Evolutionary conservation across 1,140 invertebrate species (phyloP).

Genomic region (Fopius arisanus): DNA sequence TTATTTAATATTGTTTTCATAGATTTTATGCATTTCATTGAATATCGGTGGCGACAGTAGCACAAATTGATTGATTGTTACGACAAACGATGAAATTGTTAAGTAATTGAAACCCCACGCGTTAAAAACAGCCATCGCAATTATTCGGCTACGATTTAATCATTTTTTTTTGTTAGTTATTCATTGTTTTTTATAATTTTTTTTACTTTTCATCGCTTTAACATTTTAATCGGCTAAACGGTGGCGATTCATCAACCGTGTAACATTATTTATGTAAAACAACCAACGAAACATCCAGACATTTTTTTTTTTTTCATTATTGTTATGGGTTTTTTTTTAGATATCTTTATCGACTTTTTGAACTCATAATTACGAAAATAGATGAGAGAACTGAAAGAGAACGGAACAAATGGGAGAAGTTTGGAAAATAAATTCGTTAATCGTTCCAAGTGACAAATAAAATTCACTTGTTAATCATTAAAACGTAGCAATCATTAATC

Average conservation of each 20-base stretch:
- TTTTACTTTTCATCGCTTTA: conserved; percentile 25
- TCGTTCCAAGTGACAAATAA: neutral
- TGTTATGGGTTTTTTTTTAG: neutral
- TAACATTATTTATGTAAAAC: conserved; percentile 58
- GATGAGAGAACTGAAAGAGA: neutral
- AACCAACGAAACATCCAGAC: conserved; percentile 61
- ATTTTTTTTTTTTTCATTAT: neutral
- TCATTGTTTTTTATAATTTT: conserved; percentile 27
- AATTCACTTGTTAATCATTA: neutral
- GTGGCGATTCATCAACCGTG: conserved; percentile 42
- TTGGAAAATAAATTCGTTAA: neutral
- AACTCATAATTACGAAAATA: neutral
- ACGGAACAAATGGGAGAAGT: neutral
- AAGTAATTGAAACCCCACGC: conserved; percentile 18
- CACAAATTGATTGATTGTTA: neutral
- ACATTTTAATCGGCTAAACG: conserved; percentile 38
- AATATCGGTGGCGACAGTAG: conserved; percentile 20
- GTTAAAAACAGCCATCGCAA: conserved; percentile 16
- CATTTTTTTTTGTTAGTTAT: conserved; percentile 26
- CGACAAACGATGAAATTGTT: neutral
- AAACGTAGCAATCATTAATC: neutral
- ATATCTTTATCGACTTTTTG: neutral
- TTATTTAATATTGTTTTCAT: neutral
- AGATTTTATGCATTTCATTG: no score
- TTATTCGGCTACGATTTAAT: conserved; percentile 33